Percentiles rank a stretch among this genome's conserved stretches.
Evolutionary conservation across 2,797 vertebrate genomes (phyloP).

Genomic region (Microchirus variegatus): DNA sequence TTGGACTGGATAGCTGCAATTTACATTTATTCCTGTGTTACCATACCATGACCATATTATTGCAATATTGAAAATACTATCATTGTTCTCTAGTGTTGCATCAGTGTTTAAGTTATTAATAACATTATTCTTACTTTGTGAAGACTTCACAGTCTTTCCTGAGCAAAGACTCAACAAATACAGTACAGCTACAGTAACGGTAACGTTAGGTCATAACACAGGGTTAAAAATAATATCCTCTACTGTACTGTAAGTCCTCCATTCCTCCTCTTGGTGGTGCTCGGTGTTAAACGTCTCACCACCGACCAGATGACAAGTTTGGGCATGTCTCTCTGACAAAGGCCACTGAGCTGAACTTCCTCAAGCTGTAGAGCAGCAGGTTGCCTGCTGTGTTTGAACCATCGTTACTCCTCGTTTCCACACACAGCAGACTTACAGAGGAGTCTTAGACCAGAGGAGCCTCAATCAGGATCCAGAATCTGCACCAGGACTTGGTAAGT

Average conservation of each 20-base stretch:
- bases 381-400: constrained; percentile 3
- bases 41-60: no score
- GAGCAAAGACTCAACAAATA: no score
- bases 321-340: constrained; percentile 53
- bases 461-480: neutral
- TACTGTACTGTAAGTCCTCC: neutral
- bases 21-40: no score
- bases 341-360: constrained; percentile 50
- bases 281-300: neutral
- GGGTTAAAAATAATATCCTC: neutral
- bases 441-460: neutral
- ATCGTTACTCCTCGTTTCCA: no score
- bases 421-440: neutral
- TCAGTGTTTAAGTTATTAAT: no score
- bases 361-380: constrained; percentile 32
- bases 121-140: no score
- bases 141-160: no score
- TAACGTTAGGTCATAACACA: neutral
- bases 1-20: no score
- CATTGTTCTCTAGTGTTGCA: no score
- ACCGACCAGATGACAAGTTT: constrained; percentile 47
- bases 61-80: no score
- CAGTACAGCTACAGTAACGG: no score
- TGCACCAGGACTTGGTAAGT: constrained; percentile 30
- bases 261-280: constrained; percentile 38